Evolutionary conservation across 2,888 invertebrate species (phyloP).

Genomic region (Syrista parreyssii): DNA sequence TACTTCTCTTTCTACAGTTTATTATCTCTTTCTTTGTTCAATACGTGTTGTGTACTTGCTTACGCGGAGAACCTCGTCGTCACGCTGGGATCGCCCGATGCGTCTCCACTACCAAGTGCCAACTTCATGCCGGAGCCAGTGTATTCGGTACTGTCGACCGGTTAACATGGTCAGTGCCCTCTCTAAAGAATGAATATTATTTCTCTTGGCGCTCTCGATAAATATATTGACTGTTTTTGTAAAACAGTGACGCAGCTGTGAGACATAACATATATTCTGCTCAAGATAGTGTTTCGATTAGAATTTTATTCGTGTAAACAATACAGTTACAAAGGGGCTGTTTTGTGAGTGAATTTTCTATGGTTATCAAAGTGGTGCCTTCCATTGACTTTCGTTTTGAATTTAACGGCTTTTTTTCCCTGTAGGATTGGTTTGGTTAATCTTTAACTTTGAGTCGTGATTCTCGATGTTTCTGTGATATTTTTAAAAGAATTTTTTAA

Average conservation of each 20-base stretch:
- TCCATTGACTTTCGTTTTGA: background rate
- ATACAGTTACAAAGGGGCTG: background rate
- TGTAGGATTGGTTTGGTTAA: background rate
- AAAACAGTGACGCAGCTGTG: background rate
- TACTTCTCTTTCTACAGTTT: background rate
- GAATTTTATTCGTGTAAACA: background rate
- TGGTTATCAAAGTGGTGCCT: background rate
- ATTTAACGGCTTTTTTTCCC: background rate
- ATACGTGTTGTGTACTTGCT: background rate
- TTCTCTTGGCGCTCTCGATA: background rate
- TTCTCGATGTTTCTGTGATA: background rate
- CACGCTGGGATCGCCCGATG: constrained; percentile 22
- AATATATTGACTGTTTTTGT: background rate
- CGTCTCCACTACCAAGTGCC: constrained; percentile 15
- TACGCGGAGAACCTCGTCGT: background rate
- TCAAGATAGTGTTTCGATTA: background rate
- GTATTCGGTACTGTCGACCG: constrained; percentile 36
- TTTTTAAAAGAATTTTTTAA: background rate
- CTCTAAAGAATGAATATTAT: background rate
- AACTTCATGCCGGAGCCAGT: constrained; percentile 37
- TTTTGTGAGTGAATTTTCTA: background rate
- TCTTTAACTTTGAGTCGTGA: background rate
- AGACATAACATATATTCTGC: background rate
- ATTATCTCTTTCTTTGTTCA: background rate
- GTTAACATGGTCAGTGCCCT: constrained; percentile 48